Evolutionary conservation across 2,797 vertebrate genomes (phyloP).

Genomic region (Austrolebias charrua): DNA sequence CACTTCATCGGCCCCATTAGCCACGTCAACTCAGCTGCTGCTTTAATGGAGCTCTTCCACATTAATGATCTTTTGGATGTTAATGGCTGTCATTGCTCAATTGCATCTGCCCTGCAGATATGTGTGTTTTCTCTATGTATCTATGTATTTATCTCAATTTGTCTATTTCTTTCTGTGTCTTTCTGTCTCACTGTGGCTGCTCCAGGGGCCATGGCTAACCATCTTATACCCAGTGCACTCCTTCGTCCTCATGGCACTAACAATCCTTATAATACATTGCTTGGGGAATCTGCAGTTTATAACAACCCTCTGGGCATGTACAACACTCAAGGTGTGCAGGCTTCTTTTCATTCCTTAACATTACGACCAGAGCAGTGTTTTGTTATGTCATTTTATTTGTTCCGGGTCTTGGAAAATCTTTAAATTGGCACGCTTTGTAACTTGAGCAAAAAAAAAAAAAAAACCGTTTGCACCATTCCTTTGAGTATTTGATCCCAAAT

Average conservation of each 20-base stretch:
- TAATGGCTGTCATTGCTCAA: constrained; percentile 87
- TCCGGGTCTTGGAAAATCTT: constrained; percentile 16
- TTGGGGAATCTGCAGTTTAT: constrained; percentile 99
- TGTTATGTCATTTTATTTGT: constrained; percentile 29
- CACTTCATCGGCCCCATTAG: constrained; percentile 60
- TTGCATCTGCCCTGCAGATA: constrained; percentile 91
- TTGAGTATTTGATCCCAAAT: too few relatives aligned
- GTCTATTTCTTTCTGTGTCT: constrained; percentile 45
- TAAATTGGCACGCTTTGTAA: too few relatives aligned
- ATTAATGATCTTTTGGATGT: constrained; percentile 77
- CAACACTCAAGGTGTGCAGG: constrained; percentile 99
- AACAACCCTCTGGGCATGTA: constrained; percentile 99
- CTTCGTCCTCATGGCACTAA: constrained; percentile 99
- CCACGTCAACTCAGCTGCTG: constrained; percentile 26
- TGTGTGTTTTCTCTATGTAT: constrained; percentile 68
- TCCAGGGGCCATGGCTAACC: constrained; percentile 99
- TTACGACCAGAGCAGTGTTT: constrained; percentile 65
- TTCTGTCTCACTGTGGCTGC: constrained; percentile 83
- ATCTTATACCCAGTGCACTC: constrained; percentile 99
- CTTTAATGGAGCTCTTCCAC: constrained; percentile 48
- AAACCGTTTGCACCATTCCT: too few relatives aligned
- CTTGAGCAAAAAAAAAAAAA: too few relatives aligned
- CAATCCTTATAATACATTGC: constrained; percentile 99
- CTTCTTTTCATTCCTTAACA: constrained; percentile 83
- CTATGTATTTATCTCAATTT: constrained; percentile 53